Base-by-base conservation (phyloP, 2,888 invertebrate species). In the Habroteleia sp. region DNA sequence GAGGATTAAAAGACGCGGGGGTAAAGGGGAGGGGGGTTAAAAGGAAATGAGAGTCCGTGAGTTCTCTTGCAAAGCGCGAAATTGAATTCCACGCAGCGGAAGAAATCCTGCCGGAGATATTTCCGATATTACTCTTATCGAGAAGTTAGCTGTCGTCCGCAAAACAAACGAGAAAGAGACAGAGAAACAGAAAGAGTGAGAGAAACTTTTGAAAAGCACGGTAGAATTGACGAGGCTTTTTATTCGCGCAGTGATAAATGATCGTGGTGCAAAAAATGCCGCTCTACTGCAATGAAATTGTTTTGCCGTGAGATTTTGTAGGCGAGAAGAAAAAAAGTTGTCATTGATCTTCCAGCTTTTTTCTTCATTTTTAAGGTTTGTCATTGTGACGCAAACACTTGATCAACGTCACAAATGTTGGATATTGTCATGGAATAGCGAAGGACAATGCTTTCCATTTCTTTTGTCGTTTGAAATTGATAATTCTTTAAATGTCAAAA, bases 101-200 rank as follows among this genome's bases (percentile, higher is more conserved):
- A 68, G 68, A 56, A 68, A 68, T 58, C 44, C 48, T 56, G 33
- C 25, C 25, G 27, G 6, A 58, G 56, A 68, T 68, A 68, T 48
- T 68, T 68, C 68, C 68, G 68, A 68, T n/a, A n/a, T 58, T 68
- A 56, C 39, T 48, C 56, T 68, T 68, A 68, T 58, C 58, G 58
- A 48, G 48, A 68, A 46, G 29, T 39, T 41, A 11, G 20, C 46
- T 33, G 29, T 62, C 46, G 20, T 11, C 27, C 13, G 20, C 20
- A 20, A 14, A 4, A 42, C n/a, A 7, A 7, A 13, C 6, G 41
- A 3, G 41, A 2, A 17, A 2, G n/a, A 14, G 14, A 20, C 7
- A 27, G 27, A 25, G 25, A 27, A 11, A 29, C 3, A 13, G 7
- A 39, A 13, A 17, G 13, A 33, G 25, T 16, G 3, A 7, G 33